Evolutionary conservation across 2,797 vertebrate species (phyloP).

Genomic region (Etheostoma perlongum): DNA sequence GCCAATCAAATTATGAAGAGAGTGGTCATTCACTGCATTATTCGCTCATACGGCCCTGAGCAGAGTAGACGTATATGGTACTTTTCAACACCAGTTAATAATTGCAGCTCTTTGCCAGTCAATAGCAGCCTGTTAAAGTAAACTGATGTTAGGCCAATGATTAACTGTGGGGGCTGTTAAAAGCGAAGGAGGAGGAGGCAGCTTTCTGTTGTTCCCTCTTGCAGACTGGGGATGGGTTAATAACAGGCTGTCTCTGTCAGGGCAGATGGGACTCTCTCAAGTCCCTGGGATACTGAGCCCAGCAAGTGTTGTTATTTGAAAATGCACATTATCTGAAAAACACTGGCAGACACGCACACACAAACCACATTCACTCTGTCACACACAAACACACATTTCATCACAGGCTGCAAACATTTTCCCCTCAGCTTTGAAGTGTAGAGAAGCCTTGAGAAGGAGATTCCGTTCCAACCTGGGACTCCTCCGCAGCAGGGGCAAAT

Average conservation of each 20-base stretch:
- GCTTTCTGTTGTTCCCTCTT: constrained; percentile 63
- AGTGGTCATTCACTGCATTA: background rate
- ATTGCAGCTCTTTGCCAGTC: constrained; percentile 44
- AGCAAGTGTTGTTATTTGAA: constrained; percentile 65
- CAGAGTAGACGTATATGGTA: constrained; percentile 20
- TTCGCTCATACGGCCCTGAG: background rate
- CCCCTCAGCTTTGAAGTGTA: constrained; percentile 67
- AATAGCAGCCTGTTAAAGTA: constrained; percentile 66
- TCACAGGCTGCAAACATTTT: constrained; percentile 64
- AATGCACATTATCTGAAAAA: constrained; percentile 56
- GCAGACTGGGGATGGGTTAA: constrained; percentile 75
- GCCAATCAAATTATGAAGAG: constrained; percentile 26
- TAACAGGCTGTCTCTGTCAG: constrained; percentile 72
- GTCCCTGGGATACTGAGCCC: constrained; percentile 50
- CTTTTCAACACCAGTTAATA: constrained; percentile 58
- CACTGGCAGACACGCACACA: constrained; percentile 48
- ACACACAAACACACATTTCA: constrained; percentile 55
- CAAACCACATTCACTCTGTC: constrained; percentile 25
- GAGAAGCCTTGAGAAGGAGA: constrained; percentile 65
- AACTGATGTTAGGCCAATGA: constrained; percentile 64
- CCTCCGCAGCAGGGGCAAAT: constrained; percentile 59
- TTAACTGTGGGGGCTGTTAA: constrained; percentile 58
- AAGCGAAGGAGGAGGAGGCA: constrained; percentile 48
- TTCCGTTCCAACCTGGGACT: constrained; percentile 70
- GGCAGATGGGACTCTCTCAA: constrained; percentile 78